A percentile compares a stretch with the other conserved stretches of the same genome.
These are phyloP conservation scores for Pseudachorutes palmiensis DNA, from an alignment of 1,140 invertebrate species.

Conservation along the genomic window DNA sequence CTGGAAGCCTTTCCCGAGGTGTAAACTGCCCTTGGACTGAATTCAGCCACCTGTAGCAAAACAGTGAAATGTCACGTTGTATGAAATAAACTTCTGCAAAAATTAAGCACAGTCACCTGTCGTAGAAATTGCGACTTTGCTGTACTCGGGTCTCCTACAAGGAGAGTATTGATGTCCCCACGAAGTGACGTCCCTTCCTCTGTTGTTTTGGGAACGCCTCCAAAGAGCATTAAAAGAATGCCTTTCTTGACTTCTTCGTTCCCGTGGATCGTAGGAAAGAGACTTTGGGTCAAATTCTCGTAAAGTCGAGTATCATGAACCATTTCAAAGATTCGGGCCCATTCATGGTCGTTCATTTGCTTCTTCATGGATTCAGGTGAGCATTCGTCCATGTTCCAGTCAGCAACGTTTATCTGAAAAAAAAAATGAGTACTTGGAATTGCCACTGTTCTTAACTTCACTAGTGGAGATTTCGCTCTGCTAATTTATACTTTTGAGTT, in stretches of 20 bases:
- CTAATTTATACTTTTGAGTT: slow-evolving; percentile 53
- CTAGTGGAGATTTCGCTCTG: too few species aligned
- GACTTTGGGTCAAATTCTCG: slow-evolving; percentile 78
- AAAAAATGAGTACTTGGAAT: slow-evolving; percentile 21
- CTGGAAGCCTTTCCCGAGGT: slow-evolving; percentile 97
- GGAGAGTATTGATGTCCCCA: slow-evolving; percentile 96
- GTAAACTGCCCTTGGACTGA: slow-evolving; percentile 91
- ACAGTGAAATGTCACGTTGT: neutral
- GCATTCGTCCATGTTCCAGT: slow-evolving; percentile 67
- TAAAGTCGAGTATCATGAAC: slow-evolving; percentile 86
- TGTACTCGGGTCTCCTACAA: slow-evolving; percentile 97
- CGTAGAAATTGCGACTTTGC: slow-evolving; percentile 97
- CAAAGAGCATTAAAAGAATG: slow-evolving; percentile 92
- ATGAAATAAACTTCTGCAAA: too few species aligned
- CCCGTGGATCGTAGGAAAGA: slow-evolving; percentile 96
- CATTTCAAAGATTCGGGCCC: slow-evolving; percentile 96
- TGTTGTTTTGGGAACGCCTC: slow-evolving; percentile 93
- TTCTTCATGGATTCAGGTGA: slow-evolving; percentile 85
- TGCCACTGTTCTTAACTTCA: too few species aligned
- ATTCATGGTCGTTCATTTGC: slow-evolving; percentile 90
- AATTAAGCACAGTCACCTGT: slow-evolving; percentile 49
- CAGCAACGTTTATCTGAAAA: slow-evolving; percentile 59
- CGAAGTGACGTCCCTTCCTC: slow-evolving; percentile 72
- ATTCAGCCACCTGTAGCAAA: slow-evolving; percentile 69
- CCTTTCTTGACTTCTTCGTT: slow-evolving; percentile 97